Evolutionary conservation across 2,113 vertebrate genomes (phyloP), one percentile per base, ranked within the genome.

Genomic region (Tetraodon nigroviridis): DNA sequence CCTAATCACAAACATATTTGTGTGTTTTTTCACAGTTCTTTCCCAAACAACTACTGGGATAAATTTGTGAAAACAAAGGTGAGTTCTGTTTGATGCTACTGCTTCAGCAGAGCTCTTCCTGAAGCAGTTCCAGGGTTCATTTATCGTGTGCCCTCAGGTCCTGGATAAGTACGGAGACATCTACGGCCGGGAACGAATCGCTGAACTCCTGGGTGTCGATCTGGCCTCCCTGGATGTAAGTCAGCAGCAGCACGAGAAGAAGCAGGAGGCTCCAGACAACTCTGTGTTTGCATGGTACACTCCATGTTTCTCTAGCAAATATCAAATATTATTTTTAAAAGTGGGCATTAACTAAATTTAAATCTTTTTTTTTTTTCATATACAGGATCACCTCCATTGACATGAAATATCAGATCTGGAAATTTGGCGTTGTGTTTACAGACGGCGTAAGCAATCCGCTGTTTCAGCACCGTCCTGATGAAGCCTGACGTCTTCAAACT

Each of bases 1-100:
- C 40, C 2, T 45, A 27, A 24, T 6, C 22, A 24, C 55, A 7
- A 32, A 58, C 18, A 51, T 1, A 7, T 56, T 1, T 63, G 11
- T 2, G 7, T 5, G 48, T 61, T 65, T 59, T 51, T 50, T 10
- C 55, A n/a, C 83, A 96, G 94, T 47, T 96, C 94, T 14, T 95
- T 94, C 77, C 94, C 94, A 48, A 93, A 91, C 85, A 95, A 97
- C 84, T 97, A 97, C 55, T 97, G 94, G 94, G 94, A 97, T 84
- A 97, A 97, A 75, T 96, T 97, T 88, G 93, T 97, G 29, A 97
- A 95, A 73, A 80, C 93, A 62, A 97, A 97, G 93, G 94, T 95
- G 71, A 89, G 84, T 27, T 51, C 13, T 10, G 12, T 56, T 64
- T 16, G 1, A 41, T 55, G 61, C 12, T 41, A 1, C 44, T 7